Conservation (phyloP, 2,888 invertebrate species). For the Drosophila buzzatii region DNA sequence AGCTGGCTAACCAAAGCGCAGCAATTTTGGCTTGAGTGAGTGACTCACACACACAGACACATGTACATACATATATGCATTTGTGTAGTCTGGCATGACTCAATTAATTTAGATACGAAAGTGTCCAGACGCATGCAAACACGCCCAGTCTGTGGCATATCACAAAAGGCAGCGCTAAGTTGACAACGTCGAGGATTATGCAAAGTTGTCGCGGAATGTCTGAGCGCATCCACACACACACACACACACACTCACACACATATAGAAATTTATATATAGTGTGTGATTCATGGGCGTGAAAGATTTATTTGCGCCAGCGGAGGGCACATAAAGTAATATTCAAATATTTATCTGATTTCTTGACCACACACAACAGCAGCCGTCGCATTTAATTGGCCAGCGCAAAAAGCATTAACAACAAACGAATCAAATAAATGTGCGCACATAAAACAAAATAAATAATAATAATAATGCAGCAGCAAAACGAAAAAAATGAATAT, state of each 20-base stretch:
- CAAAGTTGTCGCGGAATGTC: constrained; percentile 50
- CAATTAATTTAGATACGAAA: constrained; percentile 70
- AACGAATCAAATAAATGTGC: constrained; percentile 57
- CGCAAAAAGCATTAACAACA: constrained; percentile 48
- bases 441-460: constrained; percentile 31
- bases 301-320: constrained; percentile 49
- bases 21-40: constrained; percentile 60
- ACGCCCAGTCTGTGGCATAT: constrained; percentile 62
- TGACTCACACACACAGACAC: constrained; percentile 26
- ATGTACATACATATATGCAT: background rate
- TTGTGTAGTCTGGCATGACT: constrained; percentile 59
- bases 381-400: constrained; percentile 42
- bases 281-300: constrained; percentile 44
- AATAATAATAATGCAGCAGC: constrained; percentile 10
- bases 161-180: constrained; percentile 53
- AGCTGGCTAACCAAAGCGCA: constrained; percentile 63
- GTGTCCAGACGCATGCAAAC: constrained; percentile 66
- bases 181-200: constrained; percentile 58
- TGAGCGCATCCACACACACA: constrained; percentile 11
- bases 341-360: constrained; percentile 50
- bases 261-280: constrained; percentile 10
- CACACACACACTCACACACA: background rate
- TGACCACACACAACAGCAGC: constrained; percentile 63
- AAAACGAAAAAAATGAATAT: constrained; percentile 14
- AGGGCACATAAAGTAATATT: constrained; percentile 34